Evolutionary conservation across 1,140 invertebrate species (phyloP).

Genomic region (Geopemphigus sp.): DNA sequence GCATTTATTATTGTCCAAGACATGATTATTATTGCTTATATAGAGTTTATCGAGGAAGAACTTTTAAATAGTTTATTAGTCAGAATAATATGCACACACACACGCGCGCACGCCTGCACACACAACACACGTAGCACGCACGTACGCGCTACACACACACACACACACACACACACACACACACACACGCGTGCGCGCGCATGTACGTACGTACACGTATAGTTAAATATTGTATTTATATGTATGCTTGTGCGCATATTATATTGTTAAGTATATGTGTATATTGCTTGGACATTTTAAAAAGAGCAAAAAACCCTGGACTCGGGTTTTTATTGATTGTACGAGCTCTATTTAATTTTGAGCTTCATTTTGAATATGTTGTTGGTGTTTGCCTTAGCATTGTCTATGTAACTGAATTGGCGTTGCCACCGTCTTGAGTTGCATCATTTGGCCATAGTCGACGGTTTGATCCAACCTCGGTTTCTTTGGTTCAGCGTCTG

Average conservation of each 20-base stretch:
- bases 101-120: not conserved
- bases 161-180: not conserved
- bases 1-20: constrained; percentile 43
- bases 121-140: not conserved
- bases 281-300: constrained; percentile 33
- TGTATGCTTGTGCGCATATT: not conserved
- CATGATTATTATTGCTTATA: constrained; percentile 41
- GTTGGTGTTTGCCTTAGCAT: not conserved
- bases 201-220: not conserved
- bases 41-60: constrained; percentile 20
- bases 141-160: not conserved
- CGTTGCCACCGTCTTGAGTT: constrained; percentile 42
- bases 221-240: not conserved
- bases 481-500: constrained; percentile 64
- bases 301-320: constrained; percentile 7
- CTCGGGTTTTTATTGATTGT: constrained; percentile 9
- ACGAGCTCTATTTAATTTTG: constrained; percentile 27
- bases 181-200: too few species aligned
- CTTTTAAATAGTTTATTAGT: not conserved
- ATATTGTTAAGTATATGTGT: not conserved
- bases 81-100: not conserved
- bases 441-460: constrained; percentile 42
- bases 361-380: constrained; percentile 16
- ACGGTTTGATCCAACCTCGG: constrained; percentile 53
- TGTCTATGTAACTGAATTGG: constrained; percentile 42